Conservation (phyloP, 1,140 invertebrate species). For the Bombus breviceps region DNA sequence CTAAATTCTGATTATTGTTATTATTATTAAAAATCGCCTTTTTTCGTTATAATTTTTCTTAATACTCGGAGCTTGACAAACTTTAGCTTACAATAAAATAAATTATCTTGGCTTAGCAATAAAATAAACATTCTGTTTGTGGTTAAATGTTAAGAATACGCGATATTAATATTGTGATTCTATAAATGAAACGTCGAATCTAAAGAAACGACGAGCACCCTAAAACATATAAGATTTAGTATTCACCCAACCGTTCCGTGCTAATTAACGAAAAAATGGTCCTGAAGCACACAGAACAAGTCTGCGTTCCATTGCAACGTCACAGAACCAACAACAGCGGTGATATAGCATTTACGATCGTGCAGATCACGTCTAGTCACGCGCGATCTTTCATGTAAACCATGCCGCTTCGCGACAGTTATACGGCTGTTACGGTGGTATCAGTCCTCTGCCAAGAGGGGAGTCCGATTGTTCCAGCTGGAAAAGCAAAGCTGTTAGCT, state of each 20-base stretch:
- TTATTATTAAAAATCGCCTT: too few relatives aligned
- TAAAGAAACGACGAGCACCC: too few relatives aligned
- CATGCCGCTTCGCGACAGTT: slow-evolving; percentile 52
- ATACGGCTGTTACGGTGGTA: slow-evolving; percentile 44
- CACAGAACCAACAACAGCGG: background rate
- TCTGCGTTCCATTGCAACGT: background rate
- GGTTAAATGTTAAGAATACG: too few relatives aligned
- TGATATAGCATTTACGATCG: background rate
- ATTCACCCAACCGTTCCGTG: background rate
- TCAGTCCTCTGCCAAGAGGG: slow-evolving; percentile 45
- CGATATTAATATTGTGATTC: background rate
- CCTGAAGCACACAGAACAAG: background rate
- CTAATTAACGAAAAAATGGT: background rate
- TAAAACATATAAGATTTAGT: background rate
- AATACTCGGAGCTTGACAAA: too few relatives aligned
- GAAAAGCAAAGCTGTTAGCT: slow-evolving; percentile 62
- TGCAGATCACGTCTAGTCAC: slow-evolving; percentile 41
- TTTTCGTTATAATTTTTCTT: too few relatives aligned
- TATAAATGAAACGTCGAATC: background rate
- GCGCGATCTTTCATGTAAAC: slow-evolving; percentile 60
- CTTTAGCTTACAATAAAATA: too few relatives aligned
- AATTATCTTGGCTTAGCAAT: too few relatives aligned
- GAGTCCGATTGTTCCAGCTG: slow-evolving; percentile 58
- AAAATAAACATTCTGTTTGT: too few relatives aligned
- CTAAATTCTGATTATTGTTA: too few relatives aligned